Conservation (phyloP, 2,888 invertebrate species). For the Cephus nigrinus region DNA sequence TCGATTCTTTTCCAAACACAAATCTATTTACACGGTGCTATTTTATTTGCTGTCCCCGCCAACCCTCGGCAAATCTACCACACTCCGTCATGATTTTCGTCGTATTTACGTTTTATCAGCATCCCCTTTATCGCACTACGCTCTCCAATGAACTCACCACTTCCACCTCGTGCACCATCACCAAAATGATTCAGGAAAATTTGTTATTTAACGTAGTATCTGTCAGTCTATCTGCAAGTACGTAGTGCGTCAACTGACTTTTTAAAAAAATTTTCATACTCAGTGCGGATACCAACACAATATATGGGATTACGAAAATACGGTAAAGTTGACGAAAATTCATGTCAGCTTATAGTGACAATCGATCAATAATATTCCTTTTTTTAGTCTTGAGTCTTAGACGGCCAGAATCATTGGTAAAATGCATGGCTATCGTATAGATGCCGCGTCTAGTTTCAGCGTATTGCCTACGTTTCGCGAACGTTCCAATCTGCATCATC, state of each 20-base stretch:
- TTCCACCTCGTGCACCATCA: not conserved
- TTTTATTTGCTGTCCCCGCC: not conserved
- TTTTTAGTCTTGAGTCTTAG: too few relatives aligned
- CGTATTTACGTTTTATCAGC: constrained; percentile 7
- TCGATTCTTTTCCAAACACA: not conserved
- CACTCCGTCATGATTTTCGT: not conserved
- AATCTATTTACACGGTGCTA: not conserved
- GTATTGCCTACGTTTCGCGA: too few relatives aligned
- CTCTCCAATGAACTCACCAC: not conserved
- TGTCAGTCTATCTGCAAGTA: not conserved
- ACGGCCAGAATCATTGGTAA: too few relatives aligned
- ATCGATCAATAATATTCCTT: too few relatives aligned
- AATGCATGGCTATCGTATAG: too few relatives aligned
- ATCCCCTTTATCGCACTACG: not conserved
- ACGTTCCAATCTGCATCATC: too few relatives aligned
- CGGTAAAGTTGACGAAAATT: too few relatives aligned
- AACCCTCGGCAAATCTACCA: not conserved
- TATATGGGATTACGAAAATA: not conserved
- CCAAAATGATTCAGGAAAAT: not conserved
- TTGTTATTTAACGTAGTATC: not conserved
- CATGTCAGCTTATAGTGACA: too few relatives aligned
- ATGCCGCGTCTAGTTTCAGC: too few relatives aligned
- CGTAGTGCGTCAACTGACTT: not conserved
- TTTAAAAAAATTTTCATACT: not conserved
- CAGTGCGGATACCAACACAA: not conserved